These are phyloP conservation scores for Novumbra hubbsi DNA, from an alignment of 2,797 vertebrate genomes.

Conservation along the genomic window DNA sequence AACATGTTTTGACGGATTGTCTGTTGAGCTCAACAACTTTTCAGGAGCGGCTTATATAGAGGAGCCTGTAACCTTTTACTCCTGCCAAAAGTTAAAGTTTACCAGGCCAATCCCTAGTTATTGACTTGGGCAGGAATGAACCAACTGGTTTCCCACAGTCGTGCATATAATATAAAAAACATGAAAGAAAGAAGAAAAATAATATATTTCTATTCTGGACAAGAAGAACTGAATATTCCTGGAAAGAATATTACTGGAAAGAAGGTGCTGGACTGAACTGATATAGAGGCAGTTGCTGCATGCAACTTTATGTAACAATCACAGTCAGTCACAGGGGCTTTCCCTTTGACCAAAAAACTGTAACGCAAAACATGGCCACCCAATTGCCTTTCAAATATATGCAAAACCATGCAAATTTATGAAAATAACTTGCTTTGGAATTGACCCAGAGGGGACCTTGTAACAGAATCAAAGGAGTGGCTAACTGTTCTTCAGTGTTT, in stretches of 20 bases:
- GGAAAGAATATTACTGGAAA: background rate
- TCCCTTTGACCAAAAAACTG: slow-evolving; percentile 7
- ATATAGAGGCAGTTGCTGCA: background rate
- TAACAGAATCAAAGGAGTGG: slow-evolving; percentile 8
- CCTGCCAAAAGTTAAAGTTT: slow-evolving; percentile 19
- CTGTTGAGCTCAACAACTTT: slow-evolving; percentile 43
- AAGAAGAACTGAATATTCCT: background rate
- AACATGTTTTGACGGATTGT: slow-evolving; percentile 43
- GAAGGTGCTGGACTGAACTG: background rate
- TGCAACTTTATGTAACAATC: slow-evolving; percentile 25
- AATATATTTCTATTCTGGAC: background rate
- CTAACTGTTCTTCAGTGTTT: background rate
- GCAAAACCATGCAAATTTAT: slow-evolving; percentile 57
- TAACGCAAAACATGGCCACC: slow-evolving; percentile 29
- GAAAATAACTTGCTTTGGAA: slow-evolving; percentile 36
- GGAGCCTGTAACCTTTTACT: slow-evolving; percentile 29
- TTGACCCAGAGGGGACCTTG: slow-evolving; percentile 15
- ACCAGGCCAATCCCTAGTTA: background rate
- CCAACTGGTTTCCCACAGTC: slow-evolving; percentile 16
- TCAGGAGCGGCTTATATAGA: slow-evolving; percentile 30
- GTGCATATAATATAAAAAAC: background rate
- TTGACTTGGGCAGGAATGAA: slow-evolving; percentile 14
- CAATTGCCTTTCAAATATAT: slow-evolving; percentile 47
- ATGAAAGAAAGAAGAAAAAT: background rate
- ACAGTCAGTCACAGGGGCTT: slow-evolving; percentile 22